Evolutionary conservation across 2,113 vertebrate genomes (phyloP).

Genomic region (Notothenia rossii): DNA sequence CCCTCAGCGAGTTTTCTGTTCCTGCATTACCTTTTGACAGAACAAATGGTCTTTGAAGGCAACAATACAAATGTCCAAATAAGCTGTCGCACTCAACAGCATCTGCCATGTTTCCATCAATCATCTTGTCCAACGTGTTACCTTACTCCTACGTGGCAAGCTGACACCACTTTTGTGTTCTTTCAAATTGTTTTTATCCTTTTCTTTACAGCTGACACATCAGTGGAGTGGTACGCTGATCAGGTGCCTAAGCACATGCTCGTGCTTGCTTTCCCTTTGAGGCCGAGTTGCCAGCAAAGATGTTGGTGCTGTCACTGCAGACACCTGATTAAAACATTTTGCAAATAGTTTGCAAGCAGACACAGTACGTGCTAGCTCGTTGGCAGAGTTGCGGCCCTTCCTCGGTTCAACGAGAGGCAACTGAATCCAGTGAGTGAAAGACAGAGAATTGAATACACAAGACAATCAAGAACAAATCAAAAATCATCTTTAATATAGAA

Average conservation of each 20-base stretch:
- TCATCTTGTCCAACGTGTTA: slow-evolving; percentile 46
- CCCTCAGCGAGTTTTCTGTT: neutral
- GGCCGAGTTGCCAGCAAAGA: slow-evolving; percentile 63
- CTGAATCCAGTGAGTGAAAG: slow-evolving; percentile 56
- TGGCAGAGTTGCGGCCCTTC: slow-evolving; percentile 40
- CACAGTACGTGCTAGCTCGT: slow-evolving; percentile 65
- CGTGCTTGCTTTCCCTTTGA: slow-evolving; percentile 66
- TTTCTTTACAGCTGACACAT: slow-evolving; percentile 68
- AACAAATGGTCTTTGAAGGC: slow-evolving; percentile 55
- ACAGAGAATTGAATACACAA: neutral
- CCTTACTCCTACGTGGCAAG: slow-evolving; percentile 53
- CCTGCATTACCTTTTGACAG: slow-evolving; percentile 64
- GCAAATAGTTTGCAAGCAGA: slow-evolving; percentile 66
- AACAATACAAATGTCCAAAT: slow-evolving; percentile 65
- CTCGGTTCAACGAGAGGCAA: slow-evolving; percentile 61
- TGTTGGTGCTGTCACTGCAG: slow-evolving; percentile 69
- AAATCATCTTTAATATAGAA: neutral
- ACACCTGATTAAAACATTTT: slow-evolving; percentile 73
- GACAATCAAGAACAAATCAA: neutral
- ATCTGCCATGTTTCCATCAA: slow-evolving; percentile 58
- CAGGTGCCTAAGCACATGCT: slow-evolving; percentile 73
- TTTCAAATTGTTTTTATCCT: slow-evolving; percentile 63
- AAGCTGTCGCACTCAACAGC: slow-evolving; percentile 48
- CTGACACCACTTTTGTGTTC: slow-evolving; percentile 61
- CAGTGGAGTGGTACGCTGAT: slow-evolving; percentile 63